Evolutionary conservation across 2,797 vertebrate genomes (phyloP), one percentile per base, ranked within the genome.

Genomic region (Myripristis jacobus): DNA sequence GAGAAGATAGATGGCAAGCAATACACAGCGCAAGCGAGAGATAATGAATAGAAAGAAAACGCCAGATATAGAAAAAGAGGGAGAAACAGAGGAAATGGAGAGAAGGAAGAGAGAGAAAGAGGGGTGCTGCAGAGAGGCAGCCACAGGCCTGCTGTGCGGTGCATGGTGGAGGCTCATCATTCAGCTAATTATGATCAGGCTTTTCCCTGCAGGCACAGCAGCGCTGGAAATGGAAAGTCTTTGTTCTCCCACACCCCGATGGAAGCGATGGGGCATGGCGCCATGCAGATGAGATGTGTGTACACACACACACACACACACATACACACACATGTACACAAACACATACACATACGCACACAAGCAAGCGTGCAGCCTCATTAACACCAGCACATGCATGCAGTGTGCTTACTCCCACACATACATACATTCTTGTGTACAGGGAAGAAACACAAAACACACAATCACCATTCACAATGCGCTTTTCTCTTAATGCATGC

Each of bases 181-280:
- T 94, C 93, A 93, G 92, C 93, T 95, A 94, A 95, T 95, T 94
- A 94, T 94, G 93, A 94, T 94, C 92, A 92, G 91, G 90, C 89
- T 90, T 93, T 86, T 94, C 92, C 93, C 93, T 91, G 91, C 93
- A 93, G 93, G 93, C 92, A 88, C 85, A 77, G 83, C 87, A 79
- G 88, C 78, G 79, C 85, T 92, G 91, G 88, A 94, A 92, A 93
- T 91, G 90, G 88, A 92, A 88, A 90, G 91, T 89, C 93, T 94
- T 94, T 94, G 94, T 94, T 94, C 93, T 94, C 88, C 82, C 91
- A 91, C 90, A 92, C 88, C 91, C 92, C 91, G 83, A 92, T 91
- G 90, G 89, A 93, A 87, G 91, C 85, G 87, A 92, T 93, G 93
- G 92, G 92, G 92, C 92, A 93, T 87, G 91, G 92, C 80, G 84